Conservation (phyloP, 2,888 invertebrate species). For the Pimpla rufipes region DNA sequence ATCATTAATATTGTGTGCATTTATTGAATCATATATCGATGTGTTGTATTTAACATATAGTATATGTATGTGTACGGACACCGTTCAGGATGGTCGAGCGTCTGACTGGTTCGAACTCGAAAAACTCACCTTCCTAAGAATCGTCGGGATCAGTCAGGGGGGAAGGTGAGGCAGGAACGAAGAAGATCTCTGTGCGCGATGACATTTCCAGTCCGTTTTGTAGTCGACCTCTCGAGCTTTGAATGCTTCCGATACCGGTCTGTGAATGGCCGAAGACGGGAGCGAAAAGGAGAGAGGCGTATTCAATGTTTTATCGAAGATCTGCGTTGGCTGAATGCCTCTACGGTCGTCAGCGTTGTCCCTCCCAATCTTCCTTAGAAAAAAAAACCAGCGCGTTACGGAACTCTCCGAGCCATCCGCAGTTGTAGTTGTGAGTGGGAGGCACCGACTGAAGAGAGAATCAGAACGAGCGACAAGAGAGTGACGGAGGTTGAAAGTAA, state of each 20-base stretch:
- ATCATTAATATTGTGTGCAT: no score
- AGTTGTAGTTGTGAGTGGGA: conserved; percentile 10
- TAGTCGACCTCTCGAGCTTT: conserved; percentile 64
- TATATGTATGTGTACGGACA: no score
- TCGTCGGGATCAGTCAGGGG: conserved; percentile 19
- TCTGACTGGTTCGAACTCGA: conserved; percentile 16
- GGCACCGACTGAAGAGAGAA: conserved; percentile 32
- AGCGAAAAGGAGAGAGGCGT: conserved; percentile 63
- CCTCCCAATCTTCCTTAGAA: conserved; percentile 70
- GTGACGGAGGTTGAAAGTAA: conserved; percentile 67
- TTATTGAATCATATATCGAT: no score
- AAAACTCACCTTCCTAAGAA: conserved; percentile 43
- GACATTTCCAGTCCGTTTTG: conserved; percentile 80
- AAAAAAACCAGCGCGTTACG: conserved; percentile 8
- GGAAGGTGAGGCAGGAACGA: background rate
- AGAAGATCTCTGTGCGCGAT: conserved; percentile 73
- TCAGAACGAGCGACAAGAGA: conserved; percentile 71
- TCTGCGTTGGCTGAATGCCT: conserved; percentile 82
- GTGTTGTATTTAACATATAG: no score
- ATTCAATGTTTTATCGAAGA: conserved; percentile 84
- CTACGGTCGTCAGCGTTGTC: conserved; percentile 74
- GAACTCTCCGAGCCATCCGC: conserved; percentile 34
- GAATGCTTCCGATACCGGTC: conserved; percentile 57
- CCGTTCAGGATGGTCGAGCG: background rate
- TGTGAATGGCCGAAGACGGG: conserved; percentile 12